Base-by-base conservation (phyloP, 2,113 vertebrate genomes). In the Tragelaphus scriptus region DNA sequence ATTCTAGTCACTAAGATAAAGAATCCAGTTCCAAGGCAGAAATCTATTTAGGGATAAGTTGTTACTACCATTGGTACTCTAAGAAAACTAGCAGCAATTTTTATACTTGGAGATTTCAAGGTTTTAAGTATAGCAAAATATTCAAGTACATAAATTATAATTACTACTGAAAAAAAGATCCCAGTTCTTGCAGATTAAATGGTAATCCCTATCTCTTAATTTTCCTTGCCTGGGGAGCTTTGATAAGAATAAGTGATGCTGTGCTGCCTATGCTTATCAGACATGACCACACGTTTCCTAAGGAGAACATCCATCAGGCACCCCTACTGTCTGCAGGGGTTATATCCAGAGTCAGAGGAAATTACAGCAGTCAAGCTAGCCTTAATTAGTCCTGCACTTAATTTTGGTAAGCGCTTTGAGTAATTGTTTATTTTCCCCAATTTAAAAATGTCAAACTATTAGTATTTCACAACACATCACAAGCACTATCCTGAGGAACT, bases 231-330 rank as follows among this genome's bases (percentile, higher is more conserved):
- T 95, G 55, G 65, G 82, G 80, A 98, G 26, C 96, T 98, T 97
- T 97, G 96, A 98, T 97, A 97, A 98, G 97, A 98, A 93, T 98
- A 97, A 97, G 84, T 96, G 92, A 96, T 98, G 84, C 94, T 92
- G 92, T 58, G 47, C 40, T 97, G n/a, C 53, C 61, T 93, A 28
- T 61, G 91, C 94, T 98, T 98, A 98, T 98, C 98, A 98, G 87
- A 95, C 53, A 65, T 55, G 92, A 94, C 86, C 92, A 97, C 90
- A 92, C 61, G 75, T 95, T 96, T 97, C 85, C 92, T 89, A 95
- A 97, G 90, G 92, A 86, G 79, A 96, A 65, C 82, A 96, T 98
- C 88, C 58, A 79, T 95, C 88, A 97, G 80, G 58, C 26, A 88
- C 63, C 82, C 85, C 26, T 68, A 8, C 53, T 90, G 26, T 28